phyloP scores from a whole-genome alignment of 2,888 invertebrate species.

The Palloptera scutellata region DNA sequence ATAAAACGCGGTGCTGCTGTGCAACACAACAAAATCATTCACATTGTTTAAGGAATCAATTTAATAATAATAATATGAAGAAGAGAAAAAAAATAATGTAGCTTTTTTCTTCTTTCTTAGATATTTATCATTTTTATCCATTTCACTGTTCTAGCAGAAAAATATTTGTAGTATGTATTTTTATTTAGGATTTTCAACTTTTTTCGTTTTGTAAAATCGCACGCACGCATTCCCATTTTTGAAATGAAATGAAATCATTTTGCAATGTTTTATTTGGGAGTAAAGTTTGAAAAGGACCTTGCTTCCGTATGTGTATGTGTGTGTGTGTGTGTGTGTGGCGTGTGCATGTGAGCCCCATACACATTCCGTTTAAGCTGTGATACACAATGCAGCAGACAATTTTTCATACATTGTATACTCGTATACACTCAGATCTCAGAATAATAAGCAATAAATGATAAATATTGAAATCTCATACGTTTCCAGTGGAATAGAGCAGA shows the following conservation, averaged over 20 bases:
- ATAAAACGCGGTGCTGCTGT: neutral
- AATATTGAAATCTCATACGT: constrained; percentile 47
- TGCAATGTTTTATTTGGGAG: constrained; percentile 2
- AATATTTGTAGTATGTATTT: neutral
- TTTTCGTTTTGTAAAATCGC: neutral
- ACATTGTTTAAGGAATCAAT: constrained; percentile 27
- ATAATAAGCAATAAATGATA: constrained; percentile 38
- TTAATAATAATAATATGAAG: constrained; percentile 30
- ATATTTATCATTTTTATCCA: constrained; percentile 33
- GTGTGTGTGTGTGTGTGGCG: no score
- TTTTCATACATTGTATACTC: neutral
- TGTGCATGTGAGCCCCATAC: no score
- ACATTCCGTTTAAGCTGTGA: neutral
- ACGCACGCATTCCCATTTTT: constrained; percentile 13
- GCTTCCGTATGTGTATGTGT: no score
- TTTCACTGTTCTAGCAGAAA: constrained; percentile 1
- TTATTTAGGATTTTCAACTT: neutral
- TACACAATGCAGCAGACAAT: neutral
- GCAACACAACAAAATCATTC: neutral
- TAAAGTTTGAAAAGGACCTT: constrained; percentile 13
- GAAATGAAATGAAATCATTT: constrained; percentile 7
- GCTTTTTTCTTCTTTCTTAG: constrained; percentile 6
- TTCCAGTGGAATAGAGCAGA: constrained; percentile 46
- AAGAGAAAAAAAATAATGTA: neutral
- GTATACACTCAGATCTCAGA: neutral